Conservation (phyloP, 92 coral and sea anemone genomes). For the Montipora capitata region DNA sequence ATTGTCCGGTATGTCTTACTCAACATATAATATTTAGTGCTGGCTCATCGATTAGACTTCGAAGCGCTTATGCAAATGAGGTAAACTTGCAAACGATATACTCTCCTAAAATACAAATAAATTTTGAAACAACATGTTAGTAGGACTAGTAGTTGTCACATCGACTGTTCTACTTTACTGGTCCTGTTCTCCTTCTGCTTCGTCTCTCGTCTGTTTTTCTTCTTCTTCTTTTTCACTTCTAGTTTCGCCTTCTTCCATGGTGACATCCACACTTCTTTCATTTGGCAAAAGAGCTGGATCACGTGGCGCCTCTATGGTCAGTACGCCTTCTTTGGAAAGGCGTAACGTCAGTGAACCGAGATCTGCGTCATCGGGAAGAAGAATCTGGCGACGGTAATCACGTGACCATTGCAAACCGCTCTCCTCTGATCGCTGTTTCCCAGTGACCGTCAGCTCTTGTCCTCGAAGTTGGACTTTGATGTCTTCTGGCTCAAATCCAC, state of each 20-base stretch:
- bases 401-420: constrained; percentile 54
- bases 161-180: neutral
- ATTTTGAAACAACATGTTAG: no score
- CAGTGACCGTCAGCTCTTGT: constrained; percentile 55
- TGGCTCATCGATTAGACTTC: no score
- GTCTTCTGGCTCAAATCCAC: constrained; percentile 63
- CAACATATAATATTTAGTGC: no score
- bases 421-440: constrained; percentile 50
- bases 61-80: no score
- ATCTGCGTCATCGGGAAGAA: constrained; percentile 70
- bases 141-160: no score
- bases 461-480: constrained; percentile 62
- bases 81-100: no score
- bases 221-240: neutral
- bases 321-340: constrained; percentile 58
- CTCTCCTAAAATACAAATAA: no score
- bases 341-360: constrained; percentile 56
- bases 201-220: neutral
- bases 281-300: constrained; percentile 18
- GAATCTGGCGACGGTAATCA: constrained; percentile 43
- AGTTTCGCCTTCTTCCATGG: constrained; percentile 14
- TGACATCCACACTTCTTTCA: constrained; percentile 24
- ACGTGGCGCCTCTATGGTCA: constrained; percentile 64
- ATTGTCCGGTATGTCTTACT: no score
- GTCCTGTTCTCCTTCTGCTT: neutral